Evolutionary conservation across 2,797 vertebrate species (phyloP), one percentile per base, ranked within the genome.

Genomic region (Rhabdomys pumilio): DNA sequence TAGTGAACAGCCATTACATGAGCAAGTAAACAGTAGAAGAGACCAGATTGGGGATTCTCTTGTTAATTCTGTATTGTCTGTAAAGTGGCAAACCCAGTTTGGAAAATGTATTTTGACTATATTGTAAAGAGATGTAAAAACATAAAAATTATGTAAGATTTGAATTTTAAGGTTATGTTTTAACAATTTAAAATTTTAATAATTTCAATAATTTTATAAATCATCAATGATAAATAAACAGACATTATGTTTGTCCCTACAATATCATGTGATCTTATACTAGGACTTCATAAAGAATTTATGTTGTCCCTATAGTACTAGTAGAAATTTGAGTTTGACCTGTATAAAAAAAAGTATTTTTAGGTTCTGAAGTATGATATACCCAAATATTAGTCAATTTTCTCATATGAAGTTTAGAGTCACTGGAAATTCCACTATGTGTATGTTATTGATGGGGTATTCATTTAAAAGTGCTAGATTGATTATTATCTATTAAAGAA

Each of bases 11-110:
- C 61, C 29, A 91, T 55, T 84, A 38, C 10, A 4, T 88, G 65
- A 22, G 44, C 11, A 85, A 65, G 81, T 81, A 94, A n/a, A 72
- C 20, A 85, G 3, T 83, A 83, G 44, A 96, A 94, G n/a, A 93
- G 8, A 87, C 12, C 38, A 91, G 4, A 93, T 91, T 44, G 10
- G 20, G 67, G 31, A 34, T 9, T 93, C 19, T 20, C 10, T 88
- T 89, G 57, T 75, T 80, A 55, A 83, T 94, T 90, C 61, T 90
- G 20, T 2, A 89, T 17, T 29, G 69, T 44, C 9, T 88, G 5
- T 34, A 79, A 76, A 50, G 8, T 41, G 13, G 6, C n/a, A 86
- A 90, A 29, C 2, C 1, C 90, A 7, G 19, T 24, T n/a, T 89
- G 22, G 14, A 57, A 91, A 84, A 95, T 38, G 75, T 50, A 61